Base-by-base conservation (phyloP, 2,888 invertebrate genomes). In the Chymomyza caudatula region DNA sequence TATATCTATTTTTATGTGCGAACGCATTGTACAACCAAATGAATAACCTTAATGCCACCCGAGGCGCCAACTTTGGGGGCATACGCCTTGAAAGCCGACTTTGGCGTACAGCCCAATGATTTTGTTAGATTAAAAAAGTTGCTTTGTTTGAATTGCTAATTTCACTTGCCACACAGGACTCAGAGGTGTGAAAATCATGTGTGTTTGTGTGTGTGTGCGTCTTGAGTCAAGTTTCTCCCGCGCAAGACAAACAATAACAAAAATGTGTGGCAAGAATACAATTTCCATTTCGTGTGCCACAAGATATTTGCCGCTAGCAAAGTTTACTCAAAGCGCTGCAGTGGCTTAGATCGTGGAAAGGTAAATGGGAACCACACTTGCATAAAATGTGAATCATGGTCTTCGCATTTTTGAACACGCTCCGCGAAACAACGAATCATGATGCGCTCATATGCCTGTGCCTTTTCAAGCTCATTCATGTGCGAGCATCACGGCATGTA, bases 71-170 rank as follows among this genome's bases (percentile, higher is more conserved):
- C 29, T 37, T 37, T 37, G 29, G 11, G 29, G 11, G 2, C 29
- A 11, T 37, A 11, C 29, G 29, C 11, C 29, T 37, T 37, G 29
- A 4, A 11, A 29, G 8, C 8, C 17, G 43, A 44, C 44, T 42
- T 57, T 44, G 22, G 57, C 58, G 69, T 66, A 65, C 53, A 56
- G 62, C 58, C n/a, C 43, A 19, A 20, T 60, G 51, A 51, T 59
- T 63, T 60, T 60, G 54, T 69, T 72, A 53, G 76, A 74, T 74
- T 67, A 72, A 72, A 67, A 73, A 75, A 76, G 73, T 75, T 75
- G 56, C 69, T 47, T 66, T 69, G 69, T 73, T 75, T 71, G 68
- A 73, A 73, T 73, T 79, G 77, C 73, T 82, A 76, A 82, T 78
- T 76, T 66, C 61, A 29, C 25, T 51, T 64, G 8, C 6, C 47